Evolutionary conservation across 2,888 invertebrate genomes (phyloP), one percentile per base, ranked within the genome.

Genomic region (Hirtodrosophila alboralis): DNA sequence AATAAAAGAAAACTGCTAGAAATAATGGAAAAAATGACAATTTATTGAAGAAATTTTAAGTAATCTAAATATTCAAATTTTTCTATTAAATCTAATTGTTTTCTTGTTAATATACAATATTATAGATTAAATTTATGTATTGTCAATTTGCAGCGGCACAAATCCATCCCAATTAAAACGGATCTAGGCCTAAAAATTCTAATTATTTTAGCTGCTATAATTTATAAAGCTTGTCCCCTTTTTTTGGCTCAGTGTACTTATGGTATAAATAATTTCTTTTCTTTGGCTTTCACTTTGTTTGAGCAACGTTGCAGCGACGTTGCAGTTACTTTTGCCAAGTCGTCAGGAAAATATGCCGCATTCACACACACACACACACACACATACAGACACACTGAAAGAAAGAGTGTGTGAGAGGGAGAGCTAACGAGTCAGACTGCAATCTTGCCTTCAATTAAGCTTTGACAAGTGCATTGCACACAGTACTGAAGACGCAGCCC

Each of bases 381-480:
- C 16, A 49, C 9, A 54, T 33, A 54, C 18, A 52, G 31, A 51
- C 45, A 62, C 23, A 26, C 26, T 14, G 23, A 14, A 30, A 3
- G 41, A 28, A 30, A 27, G 41, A 34, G 40, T 27, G 45, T n/a
- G n/a, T n/a, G n/a, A n/a, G n/a, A n/a, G n/a, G 10, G 33, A 33
- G 49, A 37, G 44, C 41, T 54, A 62, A 43, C 61, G 56, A 75
- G 72, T 70, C 75, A 59, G 63, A 69, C 68, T 80, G 78, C 78
- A 83, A 78, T 78, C 84, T 86, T 88, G 89, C 87, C 88, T 88
- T 88, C 88, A 88, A 88, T 88, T 89, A 88, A 89, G 88, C 89
- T 87, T 86, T 87, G 88, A 87, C 87, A 87, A 88, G 88, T 87
- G 87, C 88, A 87, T 58, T 73, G 85, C 84, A 87, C 67, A 84